Evolutionary conservation across 2,888 invertebrate genomes (phyloP).

Genomic region (Aquatica leii): DNA sequence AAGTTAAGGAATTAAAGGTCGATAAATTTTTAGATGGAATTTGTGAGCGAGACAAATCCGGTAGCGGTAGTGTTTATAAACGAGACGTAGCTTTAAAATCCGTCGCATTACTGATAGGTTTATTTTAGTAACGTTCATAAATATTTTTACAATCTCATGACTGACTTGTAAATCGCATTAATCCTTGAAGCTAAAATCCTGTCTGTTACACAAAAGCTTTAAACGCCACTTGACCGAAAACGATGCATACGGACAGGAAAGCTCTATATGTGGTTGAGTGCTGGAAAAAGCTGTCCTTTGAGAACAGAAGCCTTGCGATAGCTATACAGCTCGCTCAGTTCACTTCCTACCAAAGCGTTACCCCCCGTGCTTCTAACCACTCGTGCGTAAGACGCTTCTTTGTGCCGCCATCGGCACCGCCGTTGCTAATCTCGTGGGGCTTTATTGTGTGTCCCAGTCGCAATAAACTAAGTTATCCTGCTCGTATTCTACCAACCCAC

Average conservation of each 20-base stretch:
- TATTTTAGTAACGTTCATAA: neutral
- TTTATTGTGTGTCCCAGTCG: slow-evolving; percentile 38
- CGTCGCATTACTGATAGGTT: neutral
- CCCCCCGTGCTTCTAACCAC: slow-evolving; percentile 32
- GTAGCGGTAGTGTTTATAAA: neutral
- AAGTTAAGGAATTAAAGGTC: neutral
- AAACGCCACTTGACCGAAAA: slow-evolving; percentile 33
- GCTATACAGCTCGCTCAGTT: slow-evolving; percentile 36
- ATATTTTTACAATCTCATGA: slow-evolving; percentile 13
- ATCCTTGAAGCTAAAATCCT: slow-evolving; percentile 15
- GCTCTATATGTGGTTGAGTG: slow-evolving; percentile 34
- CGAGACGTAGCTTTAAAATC: no score
- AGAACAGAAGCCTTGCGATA: slow-evolving; percentile 36
- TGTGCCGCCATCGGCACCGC: slow-evolving; percentile 38
- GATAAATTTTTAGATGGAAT: neutral
- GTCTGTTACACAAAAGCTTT: slow-evolving; percentile 24
- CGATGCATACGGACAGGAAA: slow-evolving; percentile 31
- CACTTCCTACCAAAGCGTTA: slow-evolving; percentile 33
- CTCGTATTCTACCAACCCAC: slow-evolving; percentile 33
- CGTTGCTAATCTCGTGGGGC: slow-evolving; percentile 38
- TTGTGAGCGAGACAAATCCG: neutral
- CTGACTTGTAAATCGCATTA: slow-evolving; percentile 16
- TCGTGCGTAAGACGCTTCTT: slow-evolving; percentile 39
- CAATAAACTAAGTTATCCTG: slow-evolving; percentile 39
- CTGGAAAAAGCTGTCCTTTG: slow-evolving; percentile 37